phyloP scores from a whole-genome alignment of 2,797 vertebrate genomes.

The Gymnoscopelus braueri region DNA sequence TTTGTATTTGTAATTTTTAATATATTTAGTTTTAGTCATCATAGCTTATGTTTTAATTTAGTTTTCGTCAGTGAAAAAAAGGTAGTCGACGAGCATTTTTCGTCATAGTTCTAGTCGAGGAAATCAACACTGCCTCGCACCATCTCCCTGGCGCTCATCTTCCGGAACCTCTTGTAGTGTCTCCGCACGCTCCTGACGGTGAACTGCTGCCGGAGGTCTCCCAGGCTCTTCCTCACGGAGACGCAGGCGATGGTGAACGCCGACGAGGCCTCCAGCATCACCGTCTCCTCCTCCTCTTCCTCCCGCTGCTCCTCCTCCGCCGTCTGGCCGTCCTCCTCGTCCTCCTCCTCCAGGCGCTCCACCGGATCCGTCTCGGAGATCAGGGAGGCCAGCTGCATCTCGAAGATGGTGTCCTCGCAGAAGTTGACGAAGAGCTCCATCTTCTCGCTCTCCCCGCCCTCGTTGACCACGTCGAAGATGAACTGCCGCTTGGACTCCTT shows the following conservation, averaged over 20 bases:
- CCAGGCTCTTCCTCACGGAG: slow-evolving; percentile 86
- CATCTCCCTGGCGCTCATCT: slow-evolving; percentile 92
- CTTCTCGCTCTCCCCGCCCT: slow-evolving; percentile 98
- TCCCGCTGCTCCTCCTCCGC: slow-evolving; percentile 80
- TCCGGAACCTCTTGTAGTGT: slow-evolving; percentile 89
- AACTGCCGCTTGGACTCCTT: slow-evolving; percentile 99
- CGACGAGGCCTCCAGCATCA: slow-evolving; percentile 87
- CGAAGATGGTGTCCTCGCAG: slow-evolving; percentile 98
- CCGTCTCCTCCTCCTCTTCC: slow-evolving; percentile 82
- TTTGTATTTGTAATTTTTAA: too few relatives aligned
- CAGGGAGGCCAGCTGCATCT: slow-evolving; percentile 97
- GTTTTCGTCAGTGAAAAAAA: too few relatives aligned
- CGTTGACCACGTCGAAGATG: slow-evolving; percentile 98
- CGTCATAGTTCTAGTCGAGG: too few relatives aligned
- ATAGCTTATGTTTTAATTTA: too few relatives aligned
- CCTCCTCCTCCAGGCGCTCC: slow-evolving; percentile 88
- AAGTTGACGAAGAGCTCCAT: slow-evolving; percentile 99
- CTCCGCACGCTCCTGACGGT: slow-evolving; percentile 90
- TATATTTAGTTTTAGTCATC: too few relatives aligned
- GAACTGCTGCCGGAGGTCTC: slow-evolving; percentile 84
- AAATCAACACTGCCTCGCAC: slow-evolving; percentile 73
- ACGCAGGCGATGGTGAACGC: slow-evolving; percentile 91
- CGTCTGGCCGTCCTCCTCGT: slow-evolving; percentile 83
- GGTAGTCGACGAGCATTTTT: too few relatives aligned
- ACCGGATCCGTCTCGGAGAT: slow-evolving; percentile 93